Base-by-base conservation (phyloP, 2,888 invertebrate genomes). In the Drosophila koepferae region DNA sequence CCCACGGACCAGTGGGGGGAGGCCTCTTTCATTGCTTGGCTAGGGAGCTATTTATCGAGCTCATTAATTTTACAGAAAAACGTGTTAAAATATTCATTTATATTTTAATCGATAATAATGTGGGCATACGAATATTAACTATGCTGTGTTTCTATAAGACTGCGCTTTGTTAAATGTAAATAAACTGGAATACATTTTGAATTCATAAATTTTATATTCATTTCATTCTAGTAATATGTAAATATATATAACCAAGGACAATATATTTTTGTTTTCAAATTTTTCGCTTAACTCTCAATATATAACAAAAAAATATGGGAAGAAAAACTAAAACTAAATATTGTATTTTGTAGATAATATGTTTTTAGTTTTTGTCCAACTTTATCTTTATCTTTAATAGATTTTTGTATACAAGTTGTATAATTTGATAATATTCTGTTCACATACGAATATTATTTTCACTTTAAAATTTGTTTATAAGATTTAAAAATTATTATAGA, bases 31-130 rank as follows among this genome's bases (percentile, higher is more conserved):
- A 60, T 43, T 67, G 60, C 54, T 46, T 67, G 63, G 63, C 55
- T 68, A 68, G 62, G 60, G 62, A 70, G 71, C 77, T 71, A 63
- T 77, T 67, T 72, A 69, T 64, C 55, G 59, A 75, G 77, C 77
- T 91, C 90, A 91, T 91, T 88, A 89, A 85, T 86, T 78, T 85
- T 79, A 81, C 74, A 90, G 6, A 90, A 64, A 79, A 84, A 85
- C 81, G 86, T 91, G 89, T 90, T 91, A 87, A 91, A 90, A 87
- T 91, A 90, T 91, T 91, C 87, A 91, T 91, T 87, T 69, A 77
- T 74, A 73, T 77, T 86, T 85, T 88, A 86, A 86, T 80, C 85
- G 83, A 83, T 82, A 80, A 79, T 72, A 74, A 79, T 71, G 70
- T 63, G 48, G 62, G 53, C 54, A 40, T 34, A 51, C 18, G 8